Percentiles rank a stretch among this genome's conserved stretches.
These are phyloP conservation scores for Pachycephus smyrnensis DNA, from an alignment of 2,888 invertebrate genomes.

Conservation along the genomic window DNA sequence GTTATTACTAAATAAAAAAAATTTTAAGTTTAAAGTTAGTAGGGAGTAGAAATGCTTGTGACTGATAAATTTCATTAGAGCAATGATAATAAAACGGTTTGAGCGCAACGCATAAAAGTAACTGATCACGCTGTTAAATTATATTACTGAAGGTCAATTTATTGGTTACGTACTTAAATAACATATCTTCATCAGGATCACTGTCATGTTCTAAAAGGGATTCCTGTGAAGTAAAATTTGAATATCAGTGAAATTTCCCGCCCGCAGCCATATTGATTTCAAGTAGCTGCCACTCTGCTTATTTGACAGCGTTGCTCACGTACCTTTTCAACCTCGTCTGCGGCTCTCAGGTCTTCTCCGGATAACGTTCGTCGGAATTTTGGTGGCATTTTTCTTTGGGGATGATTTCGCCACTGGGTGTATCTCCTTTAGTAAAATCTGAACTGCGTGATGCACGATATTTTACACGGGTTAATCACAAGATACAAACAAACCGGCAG, in stretches of 20 bases:
- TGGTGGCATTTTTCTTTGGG: conserved; percentile 40
- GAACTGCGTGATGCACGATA: not conserved
- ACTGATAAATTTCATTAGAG: not conserved
- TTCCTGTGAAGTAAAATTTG: conserved; percentile 46
- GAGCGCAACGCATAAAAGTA: no score
- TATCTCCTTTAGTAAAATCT: not conserved
- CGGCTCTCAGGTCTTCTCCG: conserved; percentile 47
- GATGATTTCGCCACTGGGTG: not conserved
- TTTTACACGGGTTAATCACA: not conserved
- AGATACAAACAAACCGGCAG: not conserved
- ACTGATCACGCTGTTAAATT: not conserved
- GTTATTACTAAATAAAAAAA: not conserved
- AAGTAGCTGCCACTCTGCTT: conserved; percentile 12
- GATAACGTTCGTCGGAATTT: conserved; percentile 48
- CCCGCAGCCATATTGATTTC: conserved; percentile 10
- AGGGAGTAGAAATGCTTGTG: not conserved
- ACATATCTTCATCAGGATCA: conserved; percentile 58
- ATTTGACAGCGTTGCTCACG: conserved; percentile 10
- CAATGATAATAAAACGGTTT: not conserved
- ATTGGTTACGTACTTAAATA: conserved; percentile 51
- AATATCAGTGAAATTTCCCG: conserved; percentile 26
- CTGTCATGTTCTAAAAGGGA: conserved; percentile 60
- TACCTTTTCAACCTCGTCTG: conserved; percentile 56
- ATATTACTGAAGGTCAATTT: not conserved
- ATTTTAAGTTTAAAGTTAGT: not conserved